These are phyloP conservation scores for Pampusana beccarii DNA, from an alignment of 2,113 vertebrate genomes.

Conservation along the genomic window DNA sequence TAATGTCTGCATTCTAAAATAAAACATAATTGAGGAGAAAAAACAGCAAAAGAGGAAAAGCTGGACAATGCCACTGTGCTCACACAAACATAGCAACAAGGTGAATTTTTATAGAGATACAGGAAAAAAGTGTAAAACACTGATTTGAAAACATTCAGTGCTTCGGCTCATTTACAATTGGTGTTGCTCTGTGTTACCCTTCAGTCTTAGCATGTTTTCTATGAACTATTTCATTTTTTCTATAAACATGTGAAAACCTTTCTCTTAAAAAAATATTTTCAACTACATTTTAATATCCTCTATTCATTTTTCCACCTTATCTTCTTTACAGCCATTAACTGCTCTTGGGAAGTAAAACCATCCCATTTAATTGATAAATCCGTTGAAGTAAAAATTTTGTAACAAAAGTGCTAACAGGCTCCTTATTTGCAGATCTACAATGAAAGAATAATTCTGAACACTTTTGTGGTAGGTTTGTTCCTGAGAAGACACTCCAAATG, in stretches of 20 bases:
- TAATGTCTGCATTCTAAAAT: background rate
- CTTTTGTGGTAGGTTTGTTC: background rate
- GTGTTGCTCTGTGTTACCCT: background rate
- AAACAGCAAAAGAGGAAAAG: background rate
- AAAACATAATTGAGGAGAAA: background rate
- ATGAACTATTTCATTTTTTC: background rate
- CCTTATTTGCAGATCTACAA: background rate
- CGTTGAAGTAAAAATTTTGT: background rate
- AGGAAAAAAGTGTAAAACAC: background rate
- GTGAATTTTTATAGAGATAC: background rate
- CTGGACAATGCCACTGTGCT: background rate
- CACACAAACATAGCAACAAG: background rate
- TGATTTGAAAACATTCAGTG: background rate
- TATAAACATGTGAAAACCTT: background rate
- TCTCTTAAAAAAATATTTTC: background rate
- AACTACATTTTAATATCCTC: background rate
- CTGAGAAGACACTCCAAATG: background rate
- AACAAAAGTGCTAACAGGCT: background rate
- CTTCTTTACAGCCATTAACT: background rate
- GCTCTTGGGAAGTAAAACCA: background rate
- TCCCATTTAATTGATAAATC: background rate
- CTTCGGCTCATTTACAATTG: background rate
- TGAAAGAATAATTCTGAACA: background rate
- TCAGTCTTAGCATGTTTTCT: background rate
- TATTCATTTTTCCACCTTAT: background rate